These are phyloP conservation scores for Dasysyrphus tricinctus DNA, from an alignment of 2,888 invertebrate genomes.

Conservation along the genomic window DNA sequence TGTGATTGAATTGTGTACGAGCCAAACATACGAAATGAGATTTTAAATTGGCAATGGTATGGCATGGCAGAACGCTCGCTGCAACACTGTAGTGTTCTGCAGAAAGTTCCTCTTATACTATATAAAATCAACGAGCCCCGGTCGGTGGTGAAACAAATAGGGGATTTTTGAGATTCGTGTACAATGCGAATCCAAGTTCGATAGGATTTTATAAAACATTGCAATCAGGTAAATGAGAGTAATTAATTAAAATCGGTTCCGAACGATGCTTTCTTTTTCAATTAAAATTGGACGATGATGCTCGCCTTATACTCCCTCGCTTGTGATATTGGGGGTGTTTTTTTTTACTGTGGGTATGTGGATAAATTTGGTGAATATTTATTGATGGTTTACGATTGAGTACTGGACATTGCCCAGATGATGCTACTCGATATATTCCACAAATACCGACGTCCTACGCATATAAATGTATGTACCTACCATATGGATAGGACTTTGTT, in stretches of 20 bases:
- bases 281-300: constrained; percentile 63
- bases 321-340: constrained; percentile 6
- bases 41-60: constrained; percentile 68
- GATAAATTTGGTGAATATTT: constrained; percentile 67
- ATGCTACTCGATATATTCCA: constrained; percentile 18
- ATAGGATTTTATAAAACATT: constrained; percentile 62
- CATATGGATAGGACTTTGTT: neutral
- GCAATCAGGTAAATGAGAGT: constrained; percentile 74
- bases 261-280: constrained; percentile 63
- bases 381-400: constrained; percentile 59
- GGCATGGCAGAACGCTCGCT: neutral
- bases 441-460: neutral
- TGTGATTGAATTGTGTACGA: constrained; percentile 71
- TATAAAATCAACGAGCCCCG: neutral
- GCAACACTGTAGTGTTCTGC: neutral
- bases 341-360: neutral
- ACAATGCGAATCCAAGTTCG: constrained; percentile 23
- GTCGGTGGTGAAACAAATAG: constrained; percentile 13
- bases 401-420: constrained; percentile 52
- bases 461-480: neutral
- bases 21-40: constrained; percentile 62
- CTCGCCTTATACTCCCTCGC: neutral
- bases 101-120: neutral
- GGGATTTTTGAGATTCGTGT: constrained; percentile 12
- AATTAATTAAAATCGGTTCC: constrained; percentile 72